phyloP scores from a whole-genome alignment of 2,797 vertebrate genomes.

The Ptychadena robeensis region DNA sequence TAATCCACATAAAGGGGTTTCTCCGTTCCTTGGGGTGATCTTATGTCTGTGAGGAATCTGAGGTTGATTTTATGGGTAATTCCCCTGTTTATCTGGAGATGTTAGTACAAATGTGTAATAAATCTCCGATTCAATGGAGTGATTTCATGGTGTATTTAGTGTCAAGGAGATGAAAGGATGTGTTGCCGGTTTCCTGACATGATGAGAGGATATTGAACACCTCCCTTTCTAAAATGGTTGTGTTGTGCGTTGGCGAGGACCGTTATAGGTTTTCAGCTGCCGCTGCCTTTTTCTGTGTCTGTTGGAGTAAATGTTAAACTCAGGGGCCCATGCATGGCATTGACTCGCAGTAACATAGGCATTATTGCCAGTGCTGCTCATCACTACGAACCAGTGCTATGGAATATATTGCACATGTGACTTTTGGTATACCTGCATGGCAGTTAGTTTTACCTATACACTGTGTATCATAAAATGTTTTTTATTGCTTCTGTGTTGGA shows the following conservation, averaged over 20 bases:
- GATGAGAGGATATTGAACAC: not conserved
- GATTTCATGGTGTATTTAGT: not conserved
- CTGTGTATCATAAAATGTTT: too few relatives aligned
- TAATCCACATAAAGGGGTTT: not conserved
- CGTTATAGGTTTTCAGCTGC: not conserved
- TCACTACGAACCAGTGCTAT: too few relatives aligned
- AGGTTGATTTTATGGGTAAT: constrained; percentile 11
- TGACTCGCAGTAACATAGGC: too few relatives aligned
- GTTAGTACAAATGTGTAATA: not conserved
- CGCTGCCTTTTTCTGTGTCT: too few relatives aligned
- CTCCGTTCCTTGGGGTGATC: not conserved
- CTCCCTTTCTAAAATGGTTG: not conserved
- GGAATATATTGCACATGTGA: too few relatives aligned
- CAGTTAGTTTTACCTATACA: too few relatives aligned
- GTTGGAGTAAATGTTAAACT: too few relatives aligned
- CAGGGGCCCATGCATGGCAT: too few relatives aligned
- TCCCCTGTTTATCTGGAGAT: not conserved
- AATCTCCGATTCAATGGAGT: not conserved
- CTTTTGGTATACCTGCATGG: too few relatives aligned
- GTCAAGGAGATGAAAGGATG: not conserved
- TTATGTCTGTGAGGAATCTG: not conserved
- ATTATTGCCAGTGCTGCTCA: too few relatives aligned
- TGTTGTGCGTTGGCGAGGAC: not conserved
- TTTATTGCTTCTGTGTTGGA: too few relatives aligned
- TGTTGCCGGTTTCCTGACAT: not conserved